Evolutionary conservation across 1,140 invertebrate genomes (phyloP).

Genomic region (Lysiphlebus fabarum): DNA sequence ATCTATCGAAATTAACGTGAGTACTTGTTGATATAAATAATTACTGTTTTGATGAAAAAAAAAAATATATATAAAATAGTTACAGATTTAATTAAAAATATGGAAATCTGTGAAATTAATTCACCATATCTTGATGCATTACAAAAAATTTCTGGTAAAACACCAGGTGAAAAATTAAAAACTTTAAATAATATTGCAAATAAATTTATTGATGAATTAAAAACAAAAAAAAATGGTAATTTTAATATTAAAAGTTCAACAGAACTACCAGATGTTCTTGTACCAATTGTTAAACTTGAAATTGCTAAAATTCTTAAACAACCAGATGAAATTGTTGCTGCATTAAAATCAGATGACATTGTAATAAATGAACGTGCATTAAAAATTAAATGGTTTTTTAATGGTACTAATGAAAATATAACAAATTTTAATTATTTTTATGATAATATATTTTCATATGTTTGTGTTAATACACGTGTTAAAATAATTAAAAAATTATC

Average conservation of each 20-base stretch:
- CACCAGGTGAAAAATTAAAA: no score
- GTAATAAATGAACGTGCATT: conserved; percentile 34
- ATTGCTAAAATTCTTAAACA: conserved; percentile 29
- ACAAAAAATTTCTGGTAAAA: no score
- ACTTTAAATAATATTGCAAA: no score
- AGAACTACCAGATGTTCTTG: conserved; percentile 26
- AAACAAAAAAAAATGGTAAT: no score
- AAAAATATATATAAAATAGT: no score
- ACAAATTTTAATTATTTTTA: conserved; percentile 33
- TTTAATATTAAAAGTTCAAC: not conserved
- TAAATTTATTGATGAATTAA: no score
- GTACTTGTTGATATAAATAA: no score
- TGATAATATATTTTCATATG: conserved; percentile 29
- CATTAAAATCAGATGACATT: conserved; percentile 34
- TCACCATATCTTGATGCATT: no score
- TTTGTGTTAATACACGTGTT: conserved; percentile 32
- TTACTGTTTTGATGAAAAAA: no score
- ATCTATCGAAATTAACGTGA: no score
- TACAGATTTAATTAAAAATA: no score
- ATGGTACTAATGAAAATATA: conserved; percentile 22
- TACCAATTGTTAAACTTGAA: conserved; percentile 30
- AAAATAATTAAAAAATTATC: conserved; percentile 35
- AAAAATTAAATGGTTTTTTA: conserved; percentile 34
- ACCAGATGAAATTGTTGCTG: conserved; percentile 27
- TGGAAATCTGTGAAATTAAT: no score